A percentile compares a stretch with the other conserved stretches of the same genome.
These are phyloP conservation scores for Nothocercus nigrocapillus DNA, from an alignment of 2,113 vertebrate species.

Conservation along the genomic window DNA sequence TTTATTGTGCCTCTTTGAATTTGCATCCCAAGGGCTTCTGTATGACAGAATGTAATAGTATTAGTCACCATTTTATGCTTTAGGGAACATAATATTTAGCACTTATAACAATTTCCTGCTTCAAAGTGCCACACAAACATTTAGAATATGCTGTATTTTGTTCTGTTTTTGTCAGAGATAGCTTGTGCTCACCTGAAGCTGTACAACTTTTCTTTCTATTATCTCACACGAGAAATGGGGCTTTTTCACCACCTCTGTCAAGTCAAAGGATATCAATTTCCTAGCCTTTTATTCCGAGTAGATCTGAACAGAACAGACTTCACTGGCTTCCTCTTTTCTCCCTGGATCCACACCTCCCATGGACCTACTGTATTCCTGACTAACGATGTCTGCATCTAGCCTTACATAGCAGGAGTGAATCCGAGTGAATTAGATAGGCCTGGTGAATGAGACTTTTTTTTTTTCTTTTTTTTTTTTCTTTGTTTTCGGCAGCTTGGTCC, in stretches of 20 bases:
- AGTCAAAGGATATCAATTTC: background rate
- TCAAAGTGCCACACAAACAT: constrained; percentile 31
- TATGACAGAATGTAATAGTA: constrained; percentile 45
- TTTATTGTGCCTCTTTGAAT: constrained; percentile 42
- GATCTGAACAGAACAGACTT: background rate
- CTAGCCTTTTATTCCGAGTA: background rate
- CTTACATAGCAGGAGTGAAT: background rate
- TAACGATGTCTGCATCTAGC: background rate
- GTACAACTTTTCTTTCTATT: background rate
- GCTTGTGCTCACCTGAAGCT: constrained; percentile 24
- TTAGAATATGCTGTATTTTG: background rate
- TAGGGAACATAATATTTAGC: constrained; percentile 63
- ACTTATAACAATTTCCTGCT: constrained; percentile 17
- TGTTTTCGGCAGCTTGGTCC: background rate
- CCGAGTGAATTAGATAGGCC: background rate
- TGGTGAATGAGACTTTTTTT: background rate
- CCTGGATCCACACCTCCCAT: background rate
- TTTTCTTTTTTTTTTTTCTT: too few relatives aligned
- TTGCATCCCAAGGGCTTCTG: constrained; percentile 33
- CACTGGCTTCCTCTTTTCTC: background rate
- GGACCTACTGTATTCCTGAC: background rate
- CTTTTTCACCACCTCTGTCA: background rate
- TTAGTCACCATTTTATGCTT: constrained; percentile 49
- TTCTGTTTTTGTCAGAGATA: background rate
- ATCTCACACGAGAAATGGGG: background rate